phyloP scores from a whole-genome alignment of 2,113 vertebrate species.

The Paramormyrops kingsleyae region DNA sequence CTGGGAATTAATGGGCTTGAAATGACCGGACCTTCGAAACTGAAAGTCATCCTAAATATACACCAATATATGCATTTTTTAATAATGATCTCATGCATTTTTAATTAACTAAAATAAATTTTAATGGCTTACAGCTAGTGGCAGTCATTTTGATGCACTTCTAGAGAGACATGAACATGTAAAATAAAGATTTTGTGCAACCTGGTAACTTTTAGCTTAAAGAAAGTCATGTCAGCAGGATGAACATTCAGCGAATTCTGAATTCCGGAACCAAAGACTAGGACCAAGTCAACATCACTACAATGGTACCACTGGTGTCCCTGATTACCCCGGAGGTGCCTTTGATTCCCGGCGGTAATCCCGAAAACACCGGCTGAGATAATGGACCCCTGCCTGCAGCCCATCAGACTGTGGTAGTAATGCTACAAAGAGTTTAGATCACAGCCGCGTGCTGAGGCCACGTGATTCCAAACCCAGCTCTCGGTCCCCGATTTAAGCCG shows the following conservation, averaged over 20 bases:
- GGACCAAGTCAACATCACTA: background rate
- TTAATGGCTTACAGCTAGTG: background rate
- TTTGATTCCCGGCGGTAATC: background rate
- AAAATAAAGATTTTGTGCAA: background rate
- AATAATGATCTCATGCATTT: background rate
- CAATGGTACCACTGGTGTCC: no score
- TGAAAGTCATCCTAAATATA: background rate
- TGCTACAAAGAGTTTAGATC: background rate
- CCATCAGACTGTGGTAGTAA: background rate
- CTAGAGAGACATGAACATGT: background rate
- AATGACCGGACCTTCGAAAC: background rate
- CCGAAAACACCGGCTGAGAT: background rate
- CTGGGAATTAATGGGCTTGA: background rate
- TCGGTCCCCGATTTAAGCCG: background rate
- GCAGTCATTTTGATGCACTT: background rate
- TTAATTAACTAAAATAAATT: background rate
- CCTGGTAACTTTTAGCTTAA: background rate
- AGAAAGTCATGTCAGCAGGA: background rate
- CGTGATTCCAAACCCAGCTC: background rate
- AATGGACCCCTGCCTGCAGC: background rate
- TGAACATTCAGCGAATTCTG: background rate
- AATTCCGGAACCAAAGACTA: background rate
- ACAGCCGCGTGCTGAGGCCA: background rate
- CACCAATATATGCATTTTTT: background rate
- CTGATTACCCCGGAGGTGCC: background rate